Conservation (phyloP, 1,140 invertebrate genomes). For the Drosophila subpulchrella region DNA sequence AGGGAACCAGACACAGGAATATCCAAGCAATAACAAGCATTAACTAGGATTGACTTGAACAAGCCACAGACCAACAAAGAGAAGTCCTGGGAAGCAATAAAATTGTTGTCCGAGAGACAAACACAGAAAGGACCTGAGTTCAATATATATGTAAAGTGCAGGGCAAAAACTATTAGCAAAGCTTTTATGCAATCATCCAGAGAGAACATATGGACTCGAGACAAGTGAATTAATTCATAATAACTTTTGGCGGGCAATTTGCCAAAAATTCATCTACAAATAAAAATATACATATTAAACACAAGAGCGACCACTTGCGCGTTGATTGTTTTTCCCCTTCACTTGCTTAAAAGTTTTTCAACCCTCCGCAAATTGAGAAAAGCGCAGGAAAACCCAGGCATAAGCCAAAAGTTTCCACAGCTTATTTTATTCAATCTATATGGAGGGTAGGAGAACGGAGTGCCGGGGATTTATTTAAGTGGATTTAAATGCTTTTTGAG, state of each 20-base stretch:
- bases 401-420: slow-evolving; percentile 61
- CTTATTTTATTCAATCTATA: slow-evolving; percentile 48
- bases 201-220: slow-evolving; percentile 1
- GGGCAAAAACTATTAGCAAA: slow-evolving; percentile 35
- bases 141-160: slow-evolving; percentile 19
- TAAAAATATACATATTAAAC: slow-evolving; percentile 1
- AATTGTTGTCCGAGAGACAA: slow-evolving; percentile 43
- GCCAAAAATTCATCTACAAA: slow-evolving; percentile 19
- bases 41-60: slow-evolving; percentile 49
- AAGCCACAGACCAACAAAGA: slow-evolving; percentile 16
- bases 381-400: slow-evolving; percentile 23
- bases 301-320: slow-evolving; percentile 53
- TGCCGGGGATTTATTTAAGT: slow-evolving; percentile 57
- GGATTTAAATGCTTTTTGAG: slow-evolving; percentile 38
- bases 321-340: slow-evolving; percentile 61
- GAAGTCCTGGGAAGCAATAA: slow-evolving; percentile 37
- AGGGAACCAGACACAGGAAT: slow-evolving; percentile 16
- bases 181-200: slow-evolving; percentile 37
- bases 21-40: slow-evolving; percentile 50
- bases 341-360: slow-evolving; percentile 37
- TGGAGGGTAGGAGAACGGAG: slow-evolving; percentile 7
- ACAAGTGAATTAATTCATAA: slow-evolving; percentile 73
- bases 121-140: slow-evolving; percentile 17
- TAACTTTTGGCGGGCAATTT: slow-evolving; percentile 44
- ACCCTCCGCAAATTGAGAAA: neutral